phyloP scores from a whole-genome alignment of 2,113 vertebrate genomes.

The Trachemys scripta region DNA sequence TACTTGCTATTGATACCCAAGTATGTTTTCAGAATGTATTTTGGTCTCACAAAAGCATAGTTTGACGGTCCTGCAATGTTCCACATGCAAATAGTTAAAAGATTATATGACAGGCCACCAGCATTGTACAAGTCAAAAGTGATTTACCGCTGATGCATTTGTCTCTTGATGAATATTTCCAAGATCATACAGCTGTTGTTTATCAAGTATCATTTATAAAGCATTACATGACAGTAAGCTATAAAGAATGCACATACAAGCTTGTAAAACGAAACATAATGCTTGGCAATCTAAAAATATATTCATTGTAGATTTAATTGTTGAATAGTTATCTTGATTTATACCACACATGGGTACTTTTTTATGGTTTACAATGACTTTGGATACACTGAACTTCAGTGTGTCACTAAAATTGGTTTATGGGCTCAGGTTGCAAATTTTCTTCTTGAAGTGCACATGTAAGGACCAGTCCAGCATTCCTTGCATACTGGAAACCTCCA shows the following conservation, averaged over 20 bases:
- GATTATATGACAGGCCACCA: conserved; percentile 35
- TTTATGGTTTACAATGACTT: conserved; percentile 61
- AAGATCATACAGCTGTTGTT: conserved; percentile 73
- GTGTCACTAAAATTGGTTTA: conserved; percentile 48
- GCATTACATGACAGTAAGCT: conserved; percentile 71
- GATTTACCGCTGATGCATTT: conserved; percentile 64
- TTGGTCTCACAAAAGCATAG: conserved; percentile 45
- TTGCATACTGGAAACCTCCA: neutral
- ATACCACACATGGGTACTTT: conserved; percentile 42
- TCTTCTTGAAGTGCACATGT: neutral
- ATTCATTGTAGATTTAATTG: conserved; percentile 76
- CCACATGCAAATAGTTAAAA: conserved; percentile 53
- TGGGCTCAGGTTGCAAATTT: conserved; percentile 20
- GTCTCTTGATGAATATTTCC: conserved; percentile 72
- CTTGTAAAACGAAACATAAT: conserved; percentile 76
- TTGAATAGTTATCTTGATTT: conserved; percentile 71
- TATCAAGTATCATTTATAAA: conserved; percentile 76
- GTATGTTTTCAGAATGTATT: conserved; percentile 52
- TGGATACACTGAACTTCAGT: conserved; percentile 58
- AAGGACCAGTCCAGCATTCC: neutral
- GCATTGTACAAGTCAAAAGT: conserved; percentile 55
- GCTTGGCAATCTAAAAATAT: conserved; percentile 69
- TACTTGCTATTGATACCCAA: conserved; percentile 33
- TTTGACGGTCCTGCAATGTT: conserved; percentile 20
- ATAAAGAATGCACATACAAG: conserved; percentile 67